These are phyloP conservation scores for Dascyllus trimaculatus DNA, from an alignment of 2,113 vertebrate species.

Conservation along the genomic window DNA sequence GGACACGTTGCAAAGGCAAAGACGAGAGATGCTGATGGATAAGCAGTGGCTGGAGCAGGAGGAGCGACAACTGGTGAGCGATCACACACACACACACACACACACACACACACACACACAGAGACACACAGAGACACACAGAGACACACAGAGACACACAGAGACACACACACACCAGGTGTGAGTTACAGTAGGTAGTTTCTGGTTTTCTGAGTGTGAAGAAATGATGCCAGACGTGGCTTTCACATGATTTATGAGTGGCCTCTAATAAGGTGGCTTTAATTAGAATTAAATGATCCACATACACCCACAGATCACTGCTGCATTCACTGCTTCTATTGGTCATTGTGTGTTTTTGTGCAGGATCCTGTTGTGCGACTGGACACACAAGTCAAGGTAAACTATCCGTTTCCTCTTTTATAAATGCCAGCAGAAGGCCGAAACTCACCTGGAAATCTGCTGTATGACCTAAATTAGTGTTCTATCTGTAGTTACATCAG, in stretches of 20 bases:
- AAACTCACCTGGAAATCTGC: background rate
- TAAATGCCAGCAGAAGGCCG: background rate
- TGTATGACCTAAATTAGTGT: too few species aligned
- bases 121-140: background rate
- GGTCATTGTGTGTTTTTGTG: background rate
- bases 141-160: background rate
- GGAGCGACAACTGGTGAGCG: constrained; percentile 88
- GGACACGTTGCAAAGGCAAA: constrained; percentile 88
- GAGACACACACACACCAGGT: background rate
- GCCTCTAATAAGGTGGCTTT: too few species aligned
- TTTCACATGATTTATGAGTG: too few species aligned
- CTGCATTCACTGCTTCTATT: background rate
- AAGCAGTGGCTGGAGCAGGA: constrained; percentile 92
- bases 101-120: background rate
- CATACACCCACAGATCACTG: background rate
- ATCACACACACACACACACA: background rate
- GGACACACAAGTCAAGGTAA: constrained; percentile 82
- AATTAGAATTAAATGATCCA: too few species aligned
- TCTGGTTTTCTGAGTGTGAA: too few species aligned
- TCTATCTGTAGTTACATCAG: too few species aligned
- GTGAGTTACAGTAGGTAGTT: background rate
- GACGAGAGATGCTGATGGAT: constrained; percentile 91
- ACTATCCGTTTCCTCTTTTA: background rate
- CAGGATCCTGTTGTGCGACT: constrained; percentile 86
- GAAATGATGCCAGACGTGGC: too few species aligned